phyloP scores from a whole-genome alignment of 2,797 vertebrate genomes.

The Novumbra hubbsi region DNA sequence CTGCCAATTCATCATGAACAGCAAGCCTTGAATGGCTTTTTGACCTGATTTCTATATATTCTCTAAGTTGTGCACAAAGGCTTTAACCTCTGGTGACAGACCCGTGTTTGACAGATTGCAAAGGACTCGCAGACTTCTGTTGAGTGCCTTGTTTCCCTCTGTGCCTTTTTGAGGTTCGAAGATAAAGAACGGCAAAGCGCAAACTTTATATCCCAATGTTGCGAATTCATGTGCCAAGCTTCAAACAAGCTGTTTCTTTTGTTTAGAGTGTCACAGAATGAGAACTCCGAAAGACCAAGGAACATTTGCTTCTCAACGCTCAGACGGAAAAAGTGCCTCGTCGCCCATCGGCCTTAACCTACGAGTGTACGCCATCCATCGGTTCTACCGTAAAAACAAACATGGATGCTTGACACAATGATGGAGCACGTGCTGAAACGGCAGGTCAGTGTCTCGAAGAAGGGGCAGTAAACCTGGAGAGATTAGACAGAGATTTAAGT shows the following conservation, averaged over 20 bases:
- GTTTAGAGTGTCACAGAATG: background rate
- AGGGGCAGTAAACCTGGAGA: background rate
- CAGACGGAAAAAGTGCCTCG: background rate
- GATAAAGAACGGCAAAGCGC: background rate
- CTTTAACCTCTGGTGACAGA: constrained; percentile 2
- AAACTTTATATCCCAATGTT: constrained; percentile 26
- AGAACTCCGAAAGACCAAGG: constrained; percentile 15
- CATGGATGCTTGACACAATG: constrained; percentile 14
- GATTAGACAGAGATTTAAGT: constrained; percentile 36
- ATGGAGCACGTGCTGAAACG: constrained; percentile 10
- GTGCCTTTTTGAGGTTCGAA: background rate
- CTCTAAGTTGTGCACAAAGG: constrained; percentile 9
- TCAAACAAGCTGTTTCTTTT: constrained; percentile 26
- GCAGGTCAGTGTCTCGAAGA: background rate
- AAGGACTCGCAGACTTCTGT: constrained; percentile 15
- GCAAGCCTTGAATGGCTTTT: constrained; percentile 25
- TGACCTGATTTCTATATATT: constrained; percentile 15
- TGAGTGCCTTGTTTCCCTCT: background rate
- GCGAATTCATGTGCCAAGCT: constrained; percentile 24
- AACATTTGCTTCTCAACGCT: constrained; percentile 4
- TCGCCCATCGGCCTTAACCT: background rate
- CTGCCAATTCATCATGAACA: constrained; percentile 26
- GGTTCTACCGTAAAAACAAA: constrained; percentile 17
- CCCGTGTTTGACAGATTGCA: constrained; percentile 7
- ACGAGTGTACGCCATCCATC: background rate